These are phyloP conservation scores for Phalacrocorax aristotelis DNA, from an alignment of 2,113 vertebrate genomes.

Conservation along the genomic window DNA sequence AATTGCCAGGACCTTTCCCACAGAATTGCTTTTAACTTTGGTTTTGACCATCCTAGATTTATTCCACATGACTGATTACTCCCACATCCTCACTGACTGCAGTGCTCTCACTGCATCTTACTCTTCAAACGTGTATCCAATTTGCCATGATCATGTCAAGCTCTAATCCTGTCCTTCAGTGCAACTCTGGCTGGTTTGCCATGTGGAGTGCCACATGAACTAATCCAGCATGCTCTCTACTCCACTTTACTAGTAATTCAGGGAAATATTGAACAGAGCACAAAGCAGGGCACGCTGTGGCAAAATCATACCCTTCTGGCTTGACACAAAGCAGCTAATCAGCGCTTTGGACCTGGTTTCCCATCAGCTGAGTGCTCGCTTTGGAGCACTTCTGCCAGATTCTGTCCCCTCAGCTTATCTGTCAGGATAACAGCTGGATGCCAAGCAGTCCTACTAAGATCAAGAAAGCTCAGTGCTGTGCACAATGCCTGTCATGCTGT, in stretches of 20 bases:
- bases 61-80: neutral
- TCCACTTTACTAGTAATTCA: neutral
- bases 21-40: neutral
- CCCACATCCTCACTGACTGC: neutral
- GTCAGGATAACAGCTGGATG: neutral
- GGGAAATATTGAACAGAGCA: neutral
- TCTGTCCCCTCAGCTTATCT: neutral
- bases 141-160: neutral
- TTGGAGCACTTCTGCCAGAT: neutral
- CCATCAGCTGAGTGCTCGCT: neutral
- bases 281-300: rapidly evolving
- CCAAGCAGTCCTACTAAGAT: neutral
- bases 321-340: neutral
- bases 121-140: neutral
- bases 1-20: neutral
- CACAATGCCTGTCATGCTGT: neutral
- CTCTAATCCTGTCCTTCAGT: neutral
- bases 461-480: neutral
- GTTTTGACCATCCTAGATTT: neutral
- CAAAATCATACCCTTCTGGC: neutral
- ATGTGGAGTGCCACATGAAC: neutral
- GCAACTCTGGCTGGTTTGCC: neutral
- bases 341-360: neutral
- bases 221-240: neutral
- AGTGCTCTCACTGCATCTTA: neutral